Evolutionary conservation across 2,113 vertebrate species (phyloP).

Genomic region (Nibea albiflora): DNA sequence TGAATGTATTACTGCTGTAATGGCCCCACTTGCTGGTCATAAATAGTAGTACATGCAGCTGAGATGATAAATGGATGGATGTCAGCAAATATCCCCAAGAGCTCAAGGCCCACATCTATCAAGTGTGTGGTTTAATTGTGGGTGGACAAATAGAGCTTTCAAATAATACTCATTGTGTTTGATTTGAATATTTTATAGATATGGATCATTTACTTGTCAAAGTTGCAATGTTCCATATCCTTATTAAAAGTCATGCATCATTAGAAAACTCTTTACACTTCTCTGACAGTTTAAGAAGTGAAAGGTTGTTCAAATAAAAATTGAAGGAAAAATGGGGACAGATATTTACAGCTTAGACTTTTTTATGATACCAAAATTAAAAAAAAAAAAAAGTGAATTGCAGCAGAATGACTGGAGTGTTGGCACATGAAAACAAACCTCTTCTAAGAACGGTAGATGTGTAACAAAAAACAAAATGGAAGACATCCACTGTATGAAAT

Average conservation of each 20-base stretch:
- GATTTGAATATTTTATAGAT: neutral
- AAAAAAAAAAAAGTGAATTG: too few relatives aligned
- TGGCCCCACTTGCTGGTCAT: constrained; percentile 58
- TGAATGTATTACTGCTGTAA: constrained; percentile 38
- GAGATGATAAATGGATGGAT: constrained; percentile 24
- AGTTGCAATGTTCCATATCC: neutral
- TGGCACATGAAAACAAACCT: too few relatives aligned
- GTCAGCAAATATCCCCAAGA: constrained; percentile 1
- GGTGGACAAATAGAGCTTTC: neutral
- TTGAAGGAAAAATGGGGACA: too few relatives aligned
- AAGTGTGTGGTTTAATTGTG: neutral
- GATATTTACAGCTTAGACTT: too few relatives aligned
- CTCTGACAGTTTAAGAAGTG: neutral
- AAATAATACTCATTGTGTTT: neutral
- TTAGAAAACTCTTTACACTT: neutral
- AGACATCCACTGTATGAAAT: too few relatives aligned
- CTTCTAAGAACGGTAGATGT: too few relatives aligned
- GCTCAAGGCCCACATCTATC: neutral
- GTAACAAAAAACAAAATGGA: too few relatives aligned
- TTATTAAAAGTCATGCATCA: too few relatives aligned
- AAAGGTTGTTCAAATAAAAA: neutral
- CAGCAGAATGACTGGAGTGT: too few relatives aligned
- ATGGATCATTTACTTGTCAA: neutral
- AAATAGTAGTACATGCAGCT: constrained; percentile 24
- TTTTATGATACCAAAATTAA: too few relatives aligned